Conservation (phyloP, 2,113 vertebrate species). For the Hyla sarda region DNA sequence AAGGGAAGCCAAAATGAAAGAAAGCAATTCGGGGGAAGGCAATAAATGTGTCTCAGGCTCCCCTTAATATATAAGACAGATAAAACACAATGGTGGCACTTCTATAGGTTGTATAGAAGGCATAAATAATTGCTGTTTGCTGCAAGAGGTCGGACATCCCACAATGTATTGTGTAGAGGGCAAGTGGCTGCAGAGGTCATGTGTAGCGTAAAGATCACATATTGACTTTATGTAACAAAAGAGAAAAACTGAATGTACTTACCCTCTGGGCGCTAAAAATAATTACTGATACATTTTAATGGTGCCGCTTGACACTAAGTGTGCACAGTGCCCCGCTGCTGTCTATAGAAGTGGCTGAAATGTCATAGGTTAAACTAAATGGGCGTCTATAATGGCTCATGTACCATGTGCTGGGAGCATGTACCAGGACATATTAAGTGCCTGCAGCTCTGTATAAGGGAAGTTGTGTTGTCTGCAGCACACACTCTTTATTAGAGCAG, state of each 20-base stretch:
- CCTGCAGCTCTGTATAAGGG: no score
- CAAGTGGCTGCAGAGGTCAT: neutral
- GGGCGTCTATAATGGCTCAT: no score
- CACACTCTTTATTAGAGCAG: no score
- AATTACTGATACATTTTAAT: neutral
- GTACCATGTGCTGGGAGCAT: no score
- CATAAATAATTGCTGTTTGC: conserved; percentile 18
- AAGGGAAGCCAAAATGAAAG: conserved; percentile 13
- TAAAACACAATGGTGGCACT: conserved; percentile 8
- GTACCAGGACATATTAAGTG: no score
- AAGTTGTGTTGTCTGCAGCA: no score
- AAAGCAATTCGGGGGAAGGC: conserved; percentile 32
- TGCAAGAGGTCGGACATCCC: neutral
- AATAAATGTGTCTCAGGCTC: conserved; percentile 41
- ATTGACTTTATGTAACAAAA: neutral
- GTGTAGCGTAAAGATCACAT: neutral
- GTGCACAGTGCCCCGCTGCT: neutral
- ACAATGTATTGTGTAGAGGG: neutral
- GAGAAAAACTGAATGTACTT: neutral
- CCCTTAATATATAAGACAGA: conserved; percentile 36
- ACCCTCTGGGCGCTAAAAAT: neutral
- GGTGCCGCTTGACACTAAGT: neutral
- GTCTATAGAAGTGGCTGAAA: no score
- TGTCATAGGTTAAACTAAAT: no score
- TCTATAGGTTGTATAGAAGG: neutral